These are phyloP conservation scores for Mythimna vitellina DNA, from an alignment of 2,888 invertebrate genomes.

Conservation along the genomic window DNA sequence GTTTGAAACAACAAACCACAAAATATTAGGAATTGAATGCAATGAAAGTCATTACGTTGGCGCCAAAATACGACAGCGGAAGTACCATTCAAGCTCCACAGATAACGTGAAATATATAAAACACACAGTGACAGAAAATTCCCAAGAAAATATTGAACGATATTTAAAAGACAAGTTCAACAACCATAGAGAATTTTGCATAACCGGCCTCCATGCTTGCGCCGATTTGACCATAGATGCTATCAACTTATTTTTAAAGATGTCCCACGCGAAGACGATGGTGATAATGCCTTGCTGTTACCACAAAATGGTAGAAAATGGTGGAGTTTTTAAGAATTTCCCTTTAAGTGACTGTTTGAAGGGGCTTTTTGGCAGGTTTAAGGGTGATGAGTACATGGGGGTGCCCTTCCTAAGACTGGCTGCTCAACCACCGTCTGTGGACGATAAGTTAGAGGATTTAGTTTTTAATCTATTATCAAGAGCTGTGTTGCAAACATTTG, in stretches of 20 bases:
- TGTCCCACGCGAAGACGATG: conserved; percentile 89
- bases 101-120: conserved; percentile 90
- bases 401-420: conserved; percentile 93
- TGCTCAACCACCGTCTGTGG: conserved; percentile 92
- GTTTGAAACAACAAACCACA: conserved; percentile 89
- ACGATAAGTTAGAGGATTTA: conserved; percentile 87
- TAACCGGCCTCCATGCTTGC: conserved; percentile 94
- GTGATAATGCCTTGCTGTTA: conserved; percentile 95
- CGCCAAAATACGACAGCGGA: conserved; percentile 90
- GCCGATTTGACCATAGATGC: conserved; percentile 94
- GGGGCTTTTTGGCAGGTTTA: conserved; percentile 73
- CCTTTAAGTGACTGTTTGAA: conserved; percentile 91
- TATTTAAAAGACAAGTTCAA: conserved; percentile 82
- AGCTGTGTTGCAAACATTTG: conserved; percentile 92
- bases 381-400: conserved; percentile 85
- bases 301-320: conserved; percentile 90
- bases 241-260: conserved; percentile 91
- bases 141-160: conserved; percentile 82
- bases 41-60: conserved; percentile 88
- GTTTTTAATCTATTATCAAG: conserved; percentile 90
- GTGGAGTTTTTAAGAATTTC: conserved; percentile 91
- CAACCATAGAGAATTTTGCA: conserved; percentile 75
- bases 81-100: conserved; percentile 88
- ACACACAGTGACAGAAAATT: conserved; percentile 89
- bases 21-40: conserved; percentile 93